These are phyloP conservation scores for Thereva nobilitata DNA, from an alignment of 2,888 invertebrate genomes.

Conservation along the genomic window DNA sequence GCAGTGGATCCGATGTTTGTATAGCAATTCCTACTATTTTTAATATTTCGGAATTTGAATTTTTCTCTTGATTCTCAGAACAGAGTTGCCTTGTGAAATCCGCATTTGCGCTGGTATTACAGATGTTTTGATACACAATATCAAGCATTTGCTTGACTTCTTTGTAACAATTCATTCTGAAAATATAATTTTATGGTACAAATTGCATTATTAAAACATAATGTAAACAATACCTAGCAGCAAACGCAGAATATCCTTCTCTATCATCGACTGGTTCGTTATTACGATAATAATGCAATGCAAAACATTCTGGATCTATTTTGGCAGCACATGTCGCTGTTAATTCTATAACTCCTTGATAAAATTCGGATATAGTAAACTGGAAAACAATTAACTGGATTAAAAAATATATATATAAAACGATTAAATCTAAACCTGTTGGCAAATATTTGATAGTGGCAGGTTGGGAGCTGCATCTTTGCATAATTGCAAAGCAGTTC, in stretches of 20 bases:
- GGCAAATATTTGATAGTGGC: conserved; percentile 82
- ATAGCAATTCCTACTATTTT: conserved; percentile 70
- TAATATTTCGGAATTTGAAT: conserved; percentile 59
- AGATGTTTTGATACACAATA: conserved; percentile 54
- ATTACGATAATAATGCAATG: conserved; percentile 83
- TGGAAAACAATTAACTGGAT: conserved; percentile 35
- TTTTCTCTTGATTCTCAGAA: conserved; percentile 41
- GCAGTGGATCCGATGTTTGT: conserved; percentile 78
- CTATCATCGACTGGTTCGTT: conserved; percentile 81
- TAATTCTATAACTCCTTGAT: conserved; percentile 86
- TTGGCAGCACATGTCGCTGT: conserved; percentile 82
- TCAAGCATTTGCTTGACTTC: conserved; percentile 81
- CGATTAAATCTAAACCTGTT: conserved; percentile 60
- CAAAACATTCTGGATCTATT: conserved; percentile 87
- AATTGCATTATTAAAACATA: not conserved
- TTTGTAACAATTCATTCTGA: conserved; percentile 85
- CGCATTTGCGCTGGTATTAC: conserved; percentile 40
- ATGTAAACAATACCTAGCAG: conserved; percentile 60
- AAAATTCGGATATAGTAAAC: conserved; percentile 78
- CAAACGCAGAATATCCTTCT: conserved; percentile 76
- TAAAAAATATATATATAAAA: not conserved
- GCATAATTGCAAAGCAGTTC: conserved; percentile 80
- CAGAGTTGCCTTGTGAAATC: not conserved
- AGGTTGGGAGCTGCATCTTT: conserved; percentile 87
- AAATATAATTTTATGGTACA: conserved; percentile 43